Base-by-base conservation (phyloP, 2,113 vertebrate species). In the Eulemur rufifrons region DNA sequence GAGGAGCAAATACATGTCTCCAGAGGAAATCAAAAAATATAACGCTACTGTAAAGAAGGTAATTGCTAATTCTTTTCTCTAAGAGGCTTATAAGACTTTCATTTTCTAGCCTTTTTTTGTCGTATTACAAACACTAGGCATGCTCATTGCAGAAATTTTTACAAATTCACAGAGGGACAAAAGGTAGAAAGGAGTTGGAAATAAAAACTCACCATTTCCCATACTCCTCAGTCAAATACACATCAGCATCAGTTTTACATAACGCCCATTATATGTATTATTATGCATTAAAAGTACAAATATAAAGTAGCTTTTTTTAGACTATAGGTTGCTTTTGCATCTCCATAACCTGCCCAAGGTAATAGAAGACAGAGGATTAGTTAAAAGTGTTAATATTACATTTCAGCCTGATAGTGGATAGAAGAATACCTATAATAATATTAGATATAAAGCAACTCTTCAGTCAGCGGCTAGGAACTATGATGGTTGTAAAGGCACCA, bases 41-140 rank as follows among this genome's bases (percentile, higher is more conserved):
- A 95, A 95, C 27, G 50, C 11, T 89, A 69, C 63, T 52, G 21
- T 54, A 96, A 98, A 73, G 50, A 80, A 59, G 1, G 27, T 39
- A 97, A 87, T 84, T 86, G 69, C 45, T 84, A 92, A 96, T 81
- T 87, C 29, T 96, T 74, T 95, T 42, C 52, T 66, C 84, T 95
- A 91, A 95, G 47, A 78, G 2, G 5, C 52, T 77, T 82, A 50
- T 77, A 69, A 69, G 32, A 10, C 23, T 84, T 86, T 52, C 21
- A 61, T 87, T 82, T 80, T 69, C 64, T 10, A 93, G 17, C 2
- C 3, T 14, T 80, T 95, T 82, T 76, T 32, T 61, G 9, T 63
- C 50, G 37, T 89, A 59, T 91, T 76, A 34, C 0, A 93, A 91
- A 80, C 20, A 4, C 23, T 81, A 61, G 50, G 0, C 14, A 34